phyloP scores from a whole-genome alignment of 2,113 vertebrate species.

The Limanda limanda region DNA sequence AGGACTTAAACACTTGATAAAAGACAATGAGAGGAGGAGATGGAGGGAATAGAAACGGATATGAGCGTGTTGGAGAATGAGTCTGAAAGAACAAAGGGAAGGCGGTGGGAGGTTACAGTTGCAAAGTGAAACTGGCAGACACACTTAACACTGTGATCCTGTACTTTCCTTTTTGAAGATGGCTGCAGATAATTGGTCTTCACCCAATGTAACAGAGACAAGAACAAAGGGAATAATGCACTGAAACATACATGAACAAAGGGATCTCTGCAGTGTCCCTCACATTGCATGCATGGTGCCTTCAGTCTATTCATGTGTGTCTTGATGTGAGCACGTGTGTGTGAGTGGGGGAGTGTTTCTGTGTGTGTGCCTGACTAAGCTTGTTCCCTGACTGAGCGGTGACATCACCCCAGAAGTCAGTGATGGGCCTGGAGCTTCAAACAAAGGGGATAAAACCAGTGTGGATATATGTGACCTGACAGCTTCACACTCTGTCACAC shows the following conservation, averaged over 20 bases:
- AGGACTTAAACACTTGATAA: slow-evolving; percentile 21
- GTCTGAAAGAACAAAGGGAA: slow-evolving; percentile 2
- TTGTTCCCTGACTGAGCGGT: slow-evolving; percentile 65
- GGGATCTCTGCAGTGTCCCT: slow-evolving; percentile 36
- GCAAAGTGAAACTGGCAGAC: slow-evolving; percentile 26
- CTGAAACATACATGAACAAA: slow-evolving; percentile 43
- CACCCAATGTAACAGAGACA: not conserved
- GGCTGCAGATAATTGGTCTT: not conserved
- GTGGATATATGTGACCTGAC: slow-evolving; percentile 79
- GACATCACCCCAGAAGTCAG: slow-evolving; percentile 77
- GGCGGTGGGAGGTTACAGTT: not conserved
- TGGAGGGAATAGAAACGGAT: not conserved
- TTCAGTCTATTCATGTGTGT: slow-evolving; percentile 57
- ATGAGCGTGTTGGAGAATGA: not conserved
- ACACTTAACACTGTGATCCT: slow-evolving; percentile 8
- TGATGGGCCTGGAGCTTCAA: slow-evolving; percentile 59
- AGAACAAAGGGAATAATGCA: slow-evolving; percentile 41
- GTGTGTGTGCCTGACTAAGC: slow-evolving; percentile 49
- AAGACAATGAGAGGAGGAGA: slow-evolving; percentile 20
- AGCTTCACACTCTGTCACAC: slow-evolving; percentile 51
- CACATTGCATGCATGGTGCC: slow-evolving; percentile 40
- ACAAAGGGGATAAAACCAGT: slow-evolving; percentile 64
- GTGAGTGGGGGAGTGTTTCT: slow-evolving; percentile 24
- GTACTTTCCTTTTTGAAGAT: slow-evolving; percentile 7
- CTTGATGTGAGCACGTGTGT: slow-evolving; percentile 55